These are phyloP conservation scores for Himalopsyche anomala DNA, from an alignment of 2,888 invertebrate species.

Conservation along the genomic window DNA sequence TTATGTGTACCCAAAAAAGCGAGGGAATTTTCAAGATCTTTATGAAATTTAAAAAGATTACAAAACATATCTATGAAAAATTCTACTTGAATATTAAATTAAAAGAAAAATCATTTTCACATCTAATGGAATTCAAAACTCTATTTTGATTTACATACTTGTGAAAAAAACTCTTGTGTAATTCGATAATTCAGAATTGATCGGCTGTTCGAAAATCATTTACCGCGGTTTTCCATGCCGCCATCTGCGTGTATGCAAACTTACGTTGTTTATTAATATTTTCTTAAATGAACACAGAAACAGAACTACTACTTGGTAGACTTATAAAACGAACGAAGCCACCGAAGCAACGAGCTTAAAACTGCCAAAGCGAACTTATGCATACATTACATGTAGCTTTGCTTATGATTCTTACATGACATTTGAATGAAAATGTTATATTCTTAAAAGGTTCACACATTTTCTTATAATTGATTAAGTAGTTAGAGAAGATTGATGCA, in stretches of 20 bases:
- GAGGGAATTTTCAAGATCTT: no score
- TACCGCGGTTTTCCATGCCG: constrained; percentile 38
- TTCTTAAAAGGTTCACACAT: not conserved
- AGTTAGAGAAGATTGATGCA: not conserved
- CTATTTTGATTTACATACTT: no score
- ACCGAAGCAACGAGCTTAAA: constrained; percentile 42
- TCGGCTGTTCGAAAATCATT: not conserved
- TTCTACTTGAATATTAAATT: no score
- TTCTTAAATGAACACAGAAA: constrained; percentile 39
- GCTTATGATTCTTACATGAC: constrained; percentile 22
- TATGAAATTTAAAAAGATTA: no score
- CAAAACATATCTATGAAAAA: no score
- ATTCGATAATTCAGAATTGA: not conserved
- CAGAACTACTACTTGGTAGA: constrained; percentile 33
- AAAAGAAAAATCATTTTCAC: no score
- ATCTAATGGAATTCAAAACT: no score
- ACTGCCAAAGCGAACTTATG: constrained; percentile 27
- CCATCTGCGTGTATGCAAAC: constrained; percentile 39
- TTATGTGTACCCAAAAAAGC: no score
- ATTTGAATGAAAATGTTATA: constrained; percentile 17
- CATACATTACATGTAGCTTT: constrained; percentile 27
- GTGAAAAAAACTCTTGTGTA: no score
- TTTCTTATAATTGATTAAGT: not conserved
- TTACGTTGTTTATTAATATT: constrained; percentile 42
- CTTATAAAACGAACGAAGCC: constrained; percentile 43